phyloP scores from a whole-genome alignment of 2,888 invertebrate species.

The Neocrepidodera transversa region DNA sequence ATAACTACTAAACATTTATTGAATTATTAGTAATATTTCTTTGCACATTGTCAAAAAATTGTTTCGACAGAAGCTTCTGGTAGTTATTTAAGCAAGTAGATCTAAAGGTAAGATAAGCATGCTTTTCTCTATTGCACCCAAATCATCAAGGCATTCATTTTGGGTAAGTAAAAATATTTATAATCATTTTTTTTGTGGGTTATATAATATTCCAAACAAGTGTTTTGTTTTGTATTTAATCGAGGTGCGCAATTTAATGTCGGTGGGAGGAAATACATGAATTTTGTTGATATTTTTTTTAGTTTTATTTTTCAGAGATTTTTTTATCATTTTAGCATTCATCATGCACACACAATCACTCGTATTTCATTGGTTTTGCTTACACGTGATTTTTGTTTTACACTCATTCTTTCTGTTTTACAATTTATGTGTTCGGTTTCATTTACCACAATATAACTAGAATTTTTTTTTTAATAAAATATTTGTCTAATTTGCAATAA shows the following conservation, averaged over 20 bases:
- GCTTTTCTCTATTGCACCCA: slow-evolving; percentile 13
- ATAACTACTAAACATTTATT: neutral
- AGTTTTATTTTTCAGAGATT: slow-evolving; percentile 3
- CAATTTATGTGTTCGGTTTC: no score
- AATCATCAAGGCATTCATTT: slow-evolving; percentile 11
- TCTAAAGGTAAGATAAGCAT: slow-evolving; percentile 27
- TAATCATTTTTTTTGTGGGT: no score
- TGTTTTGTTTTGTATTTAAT: no score
- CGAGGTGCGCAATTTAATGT: slow-evolving; percentile 37
- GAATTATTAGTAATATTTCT: neutral
- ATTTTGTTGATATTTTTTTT: slow-evolving; percentile 27
- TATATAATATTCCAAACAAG: no score
- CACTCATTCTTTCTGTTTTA: slow-evolving; percentile 3
- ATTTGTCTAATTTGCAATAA: no score
- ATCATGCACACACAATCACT: slow-evolving; percentile 12
- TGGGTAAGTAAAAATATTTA: slow-evolving; percentile 17
- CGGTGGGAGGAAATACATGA: slow-evolving; percentile 38
- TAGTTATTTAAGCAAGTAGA: slow-evolving; percentile 25
- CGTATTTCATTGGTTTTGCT: slow-evolving; percentile 21
- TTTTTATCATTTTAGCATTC: slow-evolving; percentile 10
- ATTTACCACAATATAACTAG: neutral
- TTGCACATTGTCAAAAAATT: neutral
- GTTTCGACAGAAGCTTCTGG: slow-evolving; percentile 2
- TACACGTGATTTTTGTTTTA: slow-evolving; percentile 21
- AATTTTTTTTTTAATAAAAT: no score